Conservation (phyloP, 2,888 invertebrate genomes). For the Opisthograptis luteolata region DNA sequence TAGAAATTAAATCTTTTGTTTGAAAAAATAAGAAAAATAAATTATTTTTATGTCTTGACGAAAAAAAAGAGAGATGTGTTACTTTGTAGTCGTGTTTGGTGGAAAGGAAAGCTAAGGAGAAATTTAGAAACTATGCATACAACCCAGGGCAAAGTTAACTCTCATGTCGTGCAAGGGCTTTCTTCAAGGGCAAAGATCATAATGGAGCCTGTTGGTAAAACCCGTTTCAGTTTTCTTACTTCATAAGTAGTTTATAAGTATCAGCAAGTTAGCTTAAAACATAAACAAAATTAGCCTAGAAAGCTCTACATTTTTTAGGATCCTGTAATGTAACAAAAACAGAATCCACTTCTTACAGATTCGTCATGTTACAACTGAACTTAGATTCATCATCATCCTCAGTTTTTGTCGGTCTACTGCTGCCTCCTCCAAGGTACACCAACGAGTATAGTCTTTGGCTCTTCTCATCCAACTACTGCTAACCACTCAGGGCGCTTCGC, state of each 20-base stretch:
- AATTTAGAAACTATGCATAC: constrained; percentile 18
- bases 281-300: not conserved
- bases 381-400: no score
- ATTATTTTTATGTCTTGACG: not conserved
- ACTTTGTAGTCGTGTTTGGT: not conserved
- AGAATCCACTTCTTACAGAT: no score
- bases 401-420: no score
- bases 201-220: not conserved
- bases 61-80: not conserved
- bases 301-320: no score
- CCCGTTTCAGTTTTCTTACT: not conserved
- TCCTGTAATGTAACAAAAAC: no score
- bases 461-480: no score
- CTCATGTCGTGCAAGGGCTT: constrained; percentile 18
- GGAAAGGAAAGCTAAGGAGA: constrained; percentile 27
- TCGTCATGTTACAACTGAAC: no score
- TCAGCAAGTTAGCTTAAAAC: no score
- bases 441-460: no score
- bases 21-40: not conserved
- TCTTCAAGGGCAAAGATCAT: constrained; percentile 26
- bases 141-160: constrained; percentile 22
- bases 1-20: not conserved
- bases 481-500: no score
- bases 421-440: no score
- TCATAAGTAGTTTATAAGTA: no score